These are phyloP conservation scores for Deilephila elpenor DNA, from an alignment of 2,888 invertebrate species.

Conservation along the genomic window DNA sequence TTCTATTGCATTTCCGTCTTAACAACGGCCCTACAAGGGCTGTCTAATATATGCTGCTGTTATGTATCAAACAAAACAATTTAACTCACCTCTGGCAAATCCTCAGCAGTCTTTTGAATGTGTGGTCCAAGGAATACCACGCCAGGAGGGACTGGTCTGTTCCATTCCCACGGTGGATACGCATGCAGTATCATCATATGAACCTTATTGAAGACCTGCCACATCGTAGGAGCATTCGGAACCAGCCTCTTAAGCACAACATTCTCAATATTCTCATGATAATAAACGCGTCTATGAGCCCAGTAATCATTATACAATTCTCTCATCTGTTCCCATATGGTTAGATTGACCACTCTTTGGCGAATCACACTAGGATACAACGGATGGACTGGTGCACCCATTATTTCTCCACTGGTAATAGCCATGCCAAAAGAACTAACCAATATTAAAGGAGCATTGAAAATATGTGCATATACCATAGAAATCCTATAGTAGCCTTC, in stretches of 20 bases:
- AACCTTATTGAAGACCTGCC: conserved; percentile 48
- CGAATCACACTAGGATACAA: conserved; percentile 42
- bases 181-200: conserved; percentile 68
- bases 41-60: no score
- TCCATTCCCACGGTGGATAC: conserved; percentile 59
- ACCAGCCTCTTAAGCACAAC: conserved; percentile 44
- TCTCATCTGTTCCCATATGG: conserved; percentile 41
- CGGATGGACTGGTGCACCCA: conserved; percentile 50
- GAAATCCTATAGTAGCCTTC: conserved; percentile 48
- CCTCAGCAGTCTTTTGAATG: conserved; percentile 57
- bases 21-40: no score
- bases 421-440: conserved; percentile 46
- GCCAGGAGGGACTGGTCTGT: conserved; percentile 64
- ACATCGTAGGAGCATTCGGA: conserved; percentile 39
- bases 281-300: conserved; percentile 32
- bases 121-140: conserved; percentile 66
- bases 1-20: no score
- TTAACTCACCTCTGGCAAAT: conserved; percentile 57
- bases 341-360: conserved; percentile 39
- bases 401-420: conserved; percentile 37
- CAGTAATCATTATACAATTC: conserved; percentile 43
- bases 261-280: conserved; percentile 40
- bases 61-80: no score
- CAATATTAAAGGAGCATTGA: conserved; percentile 47
- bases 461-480: conserved; percentile 41